A percentile compares a stretch with the other conserved stretches of the same genome.
Evolutionary conservation across 2,797 vertebrate genomes (phyloP).

Genomic region (Paratrypauchen microcephalus): DNA sequence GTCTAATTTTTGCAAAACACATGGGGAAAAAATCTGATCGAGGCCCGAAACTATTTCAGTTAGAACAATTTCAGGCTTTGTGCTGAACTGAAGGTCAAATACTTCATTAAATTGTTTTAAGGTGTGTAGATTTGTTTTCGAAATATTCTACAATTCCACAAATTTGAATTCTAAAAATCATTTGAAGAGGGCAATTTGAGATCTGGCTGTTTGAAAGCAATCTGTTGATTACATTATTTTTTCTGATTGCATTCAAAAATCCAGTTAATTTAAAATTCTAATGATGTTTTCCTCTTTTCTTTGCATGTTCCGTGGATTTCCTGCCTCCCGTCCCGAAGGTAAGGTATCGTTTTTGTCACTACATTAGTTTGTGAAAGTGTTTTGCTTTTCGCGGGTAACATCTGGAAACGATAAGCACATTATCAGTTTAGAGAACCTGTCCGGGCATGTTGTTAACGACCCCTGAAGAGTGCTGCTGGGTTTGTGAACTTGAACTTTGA

Average conservation of each 20-base stretch:
- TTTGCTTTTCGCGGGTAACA: conserved; percentile 24
- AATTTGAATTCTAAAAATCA: no score
- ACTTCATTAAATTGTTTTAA: no score
- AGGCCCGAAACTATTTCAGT: no score
- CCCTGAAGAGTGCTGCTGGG: background rate
- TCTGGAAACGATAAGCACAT: conserved; percentile 16
- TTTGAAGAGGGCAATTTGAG: background rate
- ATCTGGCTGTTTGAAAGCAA: no score
- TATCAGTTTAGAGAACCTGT: background rate
- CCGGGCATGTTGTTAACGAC: background rate
- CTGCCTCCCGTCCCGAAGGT: conserved; percentile 59
- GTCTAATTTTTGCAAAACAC: no score
- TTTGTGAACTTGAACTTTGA: conserved; percentile 4
- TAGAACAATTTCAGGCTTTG: no score
- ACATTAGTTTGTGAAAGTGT: background rate
- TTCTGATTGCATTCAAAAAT: background rate
- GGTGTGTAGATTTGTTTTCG: no score
- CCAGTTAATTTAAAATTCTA: background rate
- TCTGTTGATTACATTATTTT: no score
- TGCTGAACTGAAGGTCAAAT: no score
- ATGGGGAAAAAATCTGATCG: no score
- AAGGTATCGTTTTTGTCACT: conserved; percentile 55
- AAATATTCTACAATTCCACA: no score
- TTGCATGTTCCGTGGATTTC: conserved; percentile 25
- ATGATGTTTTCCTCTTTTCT: conserved; percentile 29